These are phyloP conservation scores for Synergus itoensis DNA, from an alignment of 2,888 invertebrate species.

Conservation along the genomic window DNA sequence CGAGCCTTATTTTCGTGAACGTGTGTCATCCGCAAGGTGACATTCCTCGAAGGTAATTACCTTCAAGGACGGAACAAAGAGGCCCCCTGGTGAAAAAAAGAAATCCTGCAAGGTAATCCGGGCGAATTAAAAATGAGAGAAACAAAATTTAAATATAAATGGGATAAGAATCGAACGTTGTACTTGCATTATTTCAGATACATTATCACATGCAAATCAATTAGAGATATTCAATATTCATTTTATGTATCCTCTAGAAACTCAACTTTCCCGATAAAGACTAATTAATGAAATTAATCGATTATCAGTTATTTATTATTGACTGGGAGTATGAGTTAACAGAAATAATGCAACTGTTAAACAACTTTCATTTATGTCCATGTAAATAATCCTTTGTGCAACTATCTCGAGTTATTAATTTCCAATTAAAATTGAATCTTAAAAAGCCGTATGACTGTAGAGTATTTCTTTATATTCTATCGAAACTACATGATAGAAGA, in stretches of 20 bases:
- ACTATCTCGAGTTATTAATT: background rate
- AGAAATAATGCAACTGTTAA: constrained; percentile 12
- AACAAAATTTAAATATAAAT: constrained; percentile 3
- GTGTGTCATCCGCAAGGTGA: constrained; percentile 40
- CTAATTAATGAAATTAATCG: constrained; percentile 22
- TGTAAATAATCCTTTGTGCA: background rate
- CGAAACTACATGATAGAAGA: background rate
- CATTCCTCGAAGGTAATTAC: constrained; percentile 40
- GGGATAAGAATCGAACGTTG: background rate
- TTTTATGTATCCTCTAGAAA: constrained; percentile 8
- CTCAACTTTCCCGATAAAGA: background rate
- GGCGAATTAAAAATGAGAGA: constrained; percentile 9
- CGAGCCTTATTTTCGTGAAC: constrained; percentile 21
- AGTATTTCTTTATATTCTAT: background rate
- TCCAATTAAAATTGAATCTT: background rate
- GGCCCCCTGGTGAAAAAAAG: constrained; percentile 27
- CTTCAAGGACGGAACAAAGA: constrained; percentile 35
- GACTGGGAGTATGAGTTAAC: background rate
- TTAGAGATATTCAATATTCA: background rate
- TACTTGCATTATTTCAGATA: constrained; percentile 23
- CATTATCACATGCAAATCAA: constrained; percentile 17
- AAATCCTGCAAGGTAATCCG: constrained; percentile 35
- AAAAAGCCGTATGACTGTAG: background rate
- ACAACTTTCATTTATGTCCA: constrained; percentile 1
- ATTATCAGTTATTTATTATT: constrained; percentile 25